Evolutionary conservation across 2,888 invertebrate genomes (phyloP).

Genomic region (Luperina testacea): DNA sequence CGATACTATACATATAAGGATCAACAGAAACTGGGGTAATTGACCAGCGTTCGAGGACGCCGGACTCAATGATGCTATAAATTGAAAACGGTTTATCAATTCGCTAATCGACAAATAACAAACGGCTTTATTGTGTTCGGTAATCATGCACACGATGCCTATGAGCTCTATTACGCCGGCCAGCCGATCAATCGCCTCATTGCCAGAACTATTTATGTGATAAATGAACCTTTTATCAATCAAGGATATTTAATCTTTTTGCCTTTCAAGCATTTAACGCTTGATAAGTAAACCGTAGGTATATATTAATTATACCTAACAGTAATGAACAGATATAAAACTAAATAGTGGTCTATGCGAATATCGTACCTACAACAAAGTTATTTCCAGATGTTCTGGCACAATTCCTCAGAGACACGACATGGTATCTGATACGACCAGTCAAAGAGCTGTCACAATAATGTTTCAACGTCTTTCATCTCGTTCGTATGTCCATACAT

Average conservation of each 20-base stretch:
- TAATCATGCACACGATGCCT: constrained; percentile 74
- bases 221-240: constrained; percentile 60
- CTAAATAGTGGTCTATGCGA: constrained; percentile 47
- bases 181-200: constrained; percentile 72
- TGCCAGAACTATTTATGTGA: constrained; percentile 69
- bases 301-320: neutral
- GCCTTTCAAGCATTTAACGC: constrained; percentile 37
- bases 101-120: constrained; percentile 83
- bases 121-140: constrained; percentile 78
- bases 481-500: constrained; percentile 55
- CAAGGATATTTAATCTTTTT: constrained; percentile 46
- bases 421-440: constrained; percentile 77
- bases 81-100: constrained; percentile 86
- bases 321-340: constrained; percentile 30
- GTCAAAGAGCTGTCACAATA: constrained; percentile 79
- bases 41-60: constrained; percentile 74
- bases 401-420: constrained; percentile 77
- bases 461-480: constrained; percentile 68
- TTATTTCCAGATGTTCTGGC: constrained; percentile 76
- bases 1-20: constrained; percentile 69
- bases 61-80: constrained; percentile 84
- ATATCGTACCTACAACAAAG: constrained; percentile 55
- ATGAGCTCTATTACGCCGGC: constrained; percentile 71
- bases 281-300: constrained; percentile 36
- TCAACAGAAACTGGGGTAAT: constrained; percentile 80